These are phyloP conservation scores for Sitobion miscanthi DNA, from an alignment of 1,140 invertebrate genomes.

Conservation along the genomic window DNA sequence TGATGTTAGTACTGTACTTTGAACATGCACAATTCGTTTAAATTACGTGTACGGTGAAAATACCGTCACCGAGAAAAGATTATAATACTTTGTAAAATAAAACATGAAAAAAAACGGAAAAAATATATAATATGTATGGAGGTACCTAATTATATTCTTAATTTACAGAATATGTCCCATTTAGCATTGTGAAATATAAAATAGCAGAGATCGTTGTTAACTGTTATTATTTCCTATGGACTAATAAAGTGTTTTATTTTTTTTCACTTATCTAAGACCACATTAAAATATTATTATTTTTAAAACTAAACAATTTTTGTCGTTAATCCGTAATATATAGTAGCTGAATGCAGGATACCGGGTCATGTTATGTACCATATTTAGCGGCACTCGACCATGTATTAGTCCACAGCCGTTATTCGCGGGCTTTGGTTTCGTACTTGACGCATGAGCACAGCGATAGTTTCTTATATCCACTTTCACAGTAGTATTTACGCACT, in stretches of 20 bases:
- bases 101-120: neutral
- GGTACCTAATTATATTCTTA: neutral
- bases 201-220: neutral
- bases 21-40: neutral
- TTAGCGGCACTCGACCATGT: neutral
- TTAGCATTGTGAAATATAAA: neutral
- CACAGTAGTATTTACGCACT: neutral
- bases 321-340: neutral
- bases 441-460: neutral
- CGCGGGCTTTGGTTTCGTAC: neutral
- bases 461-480: neutral
- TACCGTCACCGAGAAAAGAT: neutral
- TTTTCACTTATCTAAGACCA: neutral
- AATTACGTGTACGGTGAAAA: conserved; percentile 18
- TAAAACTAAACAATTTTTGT: neutral
- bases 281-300: neutral
- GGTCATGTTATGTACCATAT: neutral
- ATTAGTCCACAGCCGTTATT: neutral
- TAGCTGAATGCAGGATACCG: neutral
- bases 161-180: neutral
- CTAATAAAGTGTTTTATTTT: neutral
- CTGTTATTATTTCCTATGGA: neutral
- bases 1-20: neutral
- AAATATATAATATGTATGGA: too few relatives aligned
- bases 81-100: neutral